Conservation (phyloP, 23 tunicate genomes). For the Styela plicata region DNA sequence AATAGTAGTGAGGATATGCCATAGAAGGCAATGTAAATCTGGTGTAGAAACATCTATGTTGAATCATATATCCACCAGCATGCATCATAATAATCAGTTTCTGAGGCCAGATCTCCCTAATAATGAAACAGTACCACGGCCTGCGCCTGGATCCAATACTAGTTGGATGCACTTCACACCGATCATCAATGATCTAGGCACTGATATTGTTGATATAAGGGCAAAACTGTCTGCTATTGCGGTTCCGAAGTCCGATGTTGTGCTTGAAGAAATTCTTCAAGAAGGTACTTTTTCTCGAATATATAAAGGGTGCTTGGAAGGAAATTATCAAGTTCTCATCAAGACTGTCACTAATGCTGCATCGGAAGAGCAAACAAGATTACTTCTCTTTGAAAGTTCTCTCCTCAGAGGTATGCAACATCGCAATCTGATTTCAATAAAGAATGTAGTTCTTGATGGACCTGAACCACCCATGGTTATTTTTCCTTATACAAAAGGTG, state of each 20-base stretch:
- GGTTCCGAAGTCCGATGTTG: conserved; percentile 42
- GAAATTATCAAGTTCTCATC: conserved; percentile 41
- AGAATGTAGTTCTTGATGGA: conserved; percentile 57
- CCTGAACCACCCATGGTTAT: conserved; percentile 47
- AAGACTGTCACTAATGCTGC: conserved; percentile 84
- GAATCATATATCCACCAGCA: conserved; percentile 12
- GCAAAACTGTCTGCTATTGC: conserved; percentile 61
- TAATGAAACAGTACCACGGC: conserved; percentile 34
- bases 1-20: conserved; percentile 40
- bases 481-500: conserved; percentile 64
- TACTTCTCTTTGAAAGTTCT: conserved; percentile 75
- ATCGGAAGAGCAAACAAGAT: conserved; percentile 74
- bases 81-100: conserved; percentile 57
- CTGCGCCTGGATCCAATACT: conserved; percentile 36
- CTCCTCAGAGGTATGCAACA: conserved; percentile 77
- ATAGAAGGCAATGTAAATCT: conserved; percentile 26
- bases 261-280: conserved; percentile 45
- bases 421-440: conserved; percentile 54
- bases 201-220: conserved; percentile 58
- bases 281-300: conserved; percentile 92
- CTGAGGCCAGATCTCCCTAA: conserved; percentile 82
- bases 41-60: conserved; percentile 13
- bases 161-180: conserved; percentile 67
- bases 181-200: conserved; percentile 80
- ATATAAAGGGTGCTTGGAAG: conserved; percentile 50